Evolutionary conservation across 2,888 invertebrate species (phyloP).

Genomic region (Acheta domesticus): DNA sequence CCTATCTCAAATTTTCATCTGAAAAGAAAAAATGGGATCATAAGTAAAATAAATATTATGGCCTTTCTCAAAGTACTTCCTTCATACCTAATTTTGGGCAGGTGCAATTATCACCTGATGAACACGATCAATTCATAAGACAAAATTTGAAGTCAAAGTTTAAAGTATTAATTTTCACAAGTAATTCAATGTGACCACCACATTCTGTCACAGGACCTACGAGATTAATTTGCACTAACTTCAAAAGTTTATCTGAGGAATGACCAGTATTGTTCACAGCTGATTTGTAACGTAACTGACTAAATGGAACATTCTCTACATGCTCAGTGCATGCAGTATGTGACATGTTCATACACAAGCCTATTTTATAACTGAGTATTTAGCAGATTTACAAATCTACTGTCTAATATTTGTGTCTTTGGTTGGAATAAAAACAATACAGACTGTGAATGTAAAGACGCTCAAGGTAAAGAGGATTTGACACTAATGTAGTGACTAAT

Average conservation of each 20-base stretch:
- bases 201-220: too few species aligned
- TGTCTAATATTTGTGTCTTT: constrained; percentile 6
- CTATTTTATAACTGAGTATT: constrained; percentile 4
- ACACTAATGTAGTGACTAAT: not conserved
- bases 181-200: too few species aligned
- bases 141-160: too few species aligned
- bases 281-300: not conserved
- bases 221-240: not conserved
- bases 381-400: constrained; percentile 9
- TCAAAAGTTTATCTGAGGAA: not conserved
- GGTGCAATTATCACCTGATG: too few species aligned
- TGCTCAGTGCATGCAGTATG: not conserved
- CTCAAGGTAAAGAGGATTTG: not conserved
- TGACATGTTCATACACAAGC: not conserved
- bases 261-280: constrained; percentile 18
- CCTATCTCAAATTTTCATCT: too few species aligned
- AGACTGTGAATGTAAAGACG: not conserved
- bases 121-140: too few species aligned
- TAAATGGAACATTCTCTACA: not conserved
- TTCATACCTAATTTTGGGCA: too few species aligned
- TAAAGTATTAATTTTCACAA: too few species aligned
- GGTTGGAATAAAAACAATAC: constrained; percentile 18
- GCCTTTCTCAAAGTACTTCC: too few species aligned
- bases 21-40: too few species aligned
- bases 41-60: too few species aligned